These are phyloP conservation scores for Parnassius smintheus DNA, from an alignment of 2,888 invertebrate species.

Conservation along the genomic window DNA sequence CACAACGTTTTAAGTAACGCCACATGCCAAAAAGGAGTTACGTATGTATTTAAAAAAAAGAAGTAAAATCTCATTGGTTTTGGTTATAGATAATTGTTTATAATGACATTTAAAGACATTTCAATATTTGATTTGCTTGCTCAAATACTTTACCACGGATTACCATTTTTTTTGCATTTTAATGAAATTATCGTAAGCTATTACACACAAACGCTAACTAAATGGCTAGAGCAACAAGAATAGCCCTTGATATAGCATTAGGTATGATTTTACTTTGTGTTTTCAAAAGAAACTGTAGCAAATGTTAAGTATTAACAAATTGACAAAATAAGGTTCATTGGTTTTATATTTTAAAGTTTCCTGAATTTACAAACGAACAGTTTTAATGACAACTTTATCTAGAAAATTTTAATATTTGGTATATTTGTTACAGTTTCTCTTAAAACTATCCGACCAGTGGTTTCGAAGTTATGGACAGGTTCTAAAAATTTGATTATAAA, in stretches of 20 bases:
- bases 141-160: not conserved
- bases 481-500: constrained; percentile 46
- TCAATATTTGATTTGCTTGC: too few relatives aligned
- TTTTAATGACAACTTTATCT: too few relatives aligned
- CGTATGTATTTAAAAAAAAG: too few relatives aligned
- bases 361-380: too few relatives aligned
- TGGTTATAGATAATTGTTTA: not conserved
- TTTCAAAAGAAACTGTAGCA: constrained; percentile 56
- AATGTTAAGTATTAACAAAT: constrained; percentile 41
- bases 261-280: constrained; percentile 42
- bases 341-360: too few relatives aligned
- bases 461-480: constrained; percentile 50
- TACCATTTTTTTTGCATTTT: not conserved
- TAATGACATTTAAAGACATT: not conserved
- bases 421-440: constrained; percentile 65
- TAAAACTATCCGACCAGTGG: constrained; percentile 50
- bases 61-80: not conserved
- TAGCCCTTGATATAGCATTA: constrained; percentile 57
- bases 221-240: constrained; percentile 58
- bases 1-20: too few relatives aligned
- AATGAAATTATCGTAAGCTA: not conserved
- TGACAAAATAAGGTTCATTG: not conserved
- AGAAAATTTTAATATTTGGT: not conserved
- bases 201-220: not conserved
- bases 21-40: too few relatives aligned